Evolutionary conservation across 2,797 vertebrate genomes (phyloP).

Genomic region (Bovichtus variegatus): DNA sequence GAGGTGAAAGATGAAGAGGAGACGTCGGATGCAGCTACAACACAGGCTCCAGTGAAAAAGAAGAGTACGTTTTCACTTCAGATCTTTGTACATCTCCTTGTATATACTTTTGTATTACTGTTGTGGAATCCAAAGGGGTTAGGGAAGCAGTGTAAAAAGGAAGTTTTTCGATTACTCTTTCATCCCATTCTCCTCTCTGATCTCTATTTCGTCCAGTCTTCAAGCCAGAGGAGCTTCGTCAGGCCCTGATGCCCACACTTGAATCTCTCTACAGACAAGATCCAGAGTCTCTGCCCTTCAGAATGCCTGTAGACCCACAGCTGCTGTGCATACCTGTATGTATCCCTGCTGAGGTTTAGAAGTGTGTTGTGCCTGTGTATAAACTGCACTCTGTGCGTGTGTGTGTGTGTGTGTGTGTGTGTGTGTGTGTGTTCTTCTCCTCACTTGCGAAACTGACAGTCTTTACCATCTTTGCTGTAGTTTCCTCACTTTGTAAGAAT

Average conservation of each 20-base stretch:
- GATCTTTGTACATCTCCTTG: not conserved
- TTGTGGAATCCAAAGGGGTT: not conserved
- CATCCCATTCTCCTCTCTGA: not conserved
- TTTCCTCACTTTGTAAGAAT: not conserved
- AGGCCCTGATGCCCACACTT: conserved; percentile 97
- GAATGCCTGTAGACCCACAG: conserved; percentile 97
- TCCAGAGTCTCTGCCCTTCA: conserved; percentile 97
- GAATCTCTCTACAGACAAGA: conserved; percentile 98
- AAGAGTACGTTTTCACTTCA: conserved; percentile 87
- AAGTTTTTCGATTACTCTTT: not conserved
- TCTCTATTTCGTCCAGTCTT: conserved; percentile 87
- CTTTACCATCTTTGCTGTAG: not conserved
- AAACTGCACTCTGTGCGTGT: not conserved
- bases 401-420: no score
- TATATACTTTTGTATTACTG: not conserved
- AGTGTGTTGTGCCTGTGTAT: not conserved
- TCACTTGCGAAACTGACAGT: not conserved
- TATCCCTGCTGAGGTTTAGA: conserved; percentile 43
- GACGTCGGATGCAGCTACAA: conserved; percentile 82
- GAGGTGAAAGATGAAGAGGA: conserved; percentile 93
- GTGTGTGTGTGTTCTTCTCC: not conserved
- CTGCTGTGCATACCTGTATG: conserved; percentile 97
- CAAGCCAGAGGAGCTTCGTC: conserved; percentile 98
- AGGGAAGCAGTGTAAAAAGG: not conserved
- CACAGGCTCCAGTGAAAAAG: conserved; percentile 91